A percentile compares a stretch with the other conserved stretches of the same genome.
Conservation (phyloP, 2,888 invertebrate genomes). For the Drosophila suboccidentalis region DNA sequence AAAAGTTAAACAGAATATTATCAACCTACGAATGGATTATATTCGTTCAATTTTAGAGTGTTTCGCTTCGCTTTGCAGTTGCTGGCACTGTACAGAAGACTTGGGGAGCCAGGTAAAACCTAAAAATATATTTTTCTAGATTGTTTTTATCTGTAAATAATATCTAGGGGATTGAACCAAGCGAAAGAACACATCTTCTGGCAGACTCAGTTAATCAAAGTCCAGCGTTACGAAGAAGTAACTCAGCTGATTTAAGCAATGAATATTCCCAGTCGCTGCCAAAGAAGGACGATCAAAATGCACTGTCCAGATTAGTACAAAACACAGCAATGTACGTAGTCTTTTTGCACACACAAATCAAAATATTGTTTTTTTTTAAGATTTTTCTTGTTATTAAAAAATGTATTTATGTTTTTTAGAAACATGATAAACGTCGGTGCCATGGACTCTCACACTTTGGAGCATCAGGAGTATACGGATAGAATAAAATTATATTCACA, state of each 20-base stretch:
- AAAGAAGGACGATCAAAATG: constrained; percentile 96
- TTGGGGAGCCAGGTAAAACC: constrained; percentile 77
- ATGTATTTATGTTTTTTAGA: constrained; percentile 85
- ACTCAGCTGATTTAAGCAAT: constrained; percentile 89
- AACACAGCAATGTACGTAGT: constrained; percentile 93
- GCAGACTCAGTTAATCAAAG: constrained; percentile 92
- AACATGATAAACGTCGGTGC: constrained; percentile 98
- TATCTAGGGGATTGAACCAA: constrained; percentile 85
- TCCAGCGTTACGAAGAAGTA: constrained; percentile 90
- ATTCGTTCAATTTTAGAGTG: constrained; percentile 82
- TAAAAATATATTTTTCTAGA: not conserved
- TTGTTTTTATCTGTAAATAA: not conserved
- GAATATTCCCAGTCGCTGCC: constrained; percentile 89
- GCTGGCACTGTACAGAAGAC: constrained; percentile 84
- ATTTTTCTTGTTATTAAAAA: no score
- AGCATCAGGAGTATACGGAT: constrained; percentile 95
- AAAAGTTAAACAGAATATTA: constrained; percentile 20
- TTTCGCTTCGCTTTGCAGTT: constrained; percentile 82
- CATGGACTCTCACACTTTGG: constrained; percentile 94
- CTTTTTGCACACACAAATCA: not conserved
- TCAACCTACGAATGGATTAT: constrained; percentile 78
- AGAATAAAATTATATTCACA: constrained; percentile 90
- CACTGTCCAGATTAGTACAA: constrained; percentile 94
- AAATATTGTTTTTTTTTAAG: not conserved
- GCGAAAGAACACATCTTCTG: constrained; percentile 92